Conservation (phyloP, 2,113 vertebrate species). For the Zosterops borbonicus region DNA sequence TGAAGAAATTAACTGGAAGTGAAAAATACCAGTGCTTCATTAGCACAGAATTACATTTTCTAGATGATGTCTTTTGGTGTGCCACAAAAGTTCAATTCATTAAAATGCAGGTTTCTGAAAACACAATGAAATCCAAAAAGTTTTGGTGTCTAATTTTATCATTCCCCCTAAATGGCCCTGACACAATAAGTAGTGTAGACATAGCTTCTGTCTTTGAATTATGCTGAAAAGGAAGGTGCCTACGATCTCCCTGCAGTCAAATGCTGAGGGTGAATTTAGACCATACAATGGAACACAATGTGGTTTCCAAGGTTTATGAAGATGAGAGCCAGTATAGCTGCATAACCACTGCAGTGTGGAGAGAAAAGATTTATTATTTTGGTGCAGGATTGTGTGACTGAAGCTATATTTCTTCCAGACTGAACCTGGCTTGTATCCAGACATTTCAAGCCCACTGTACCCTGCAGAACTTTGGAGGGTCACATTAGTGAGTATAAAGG, state of each 20-base stretch:
- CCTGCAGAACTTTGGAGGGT: not conserved
- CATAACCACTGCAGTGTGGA: not conserved
- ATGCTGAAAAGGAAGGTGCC: not conserved
- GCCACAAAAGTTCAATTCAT: not conserved
- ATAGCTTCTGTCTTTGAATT: not conserved
- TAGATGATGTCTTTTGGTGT: not conserved
- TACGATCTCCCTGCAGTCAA: not conserved
- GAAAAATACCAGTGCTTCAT: not conserved
- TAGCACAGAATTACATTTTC: not conserved
- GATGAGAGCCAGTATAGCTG: not conserved
- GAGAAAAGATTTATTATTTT: conserved; percentile 6
- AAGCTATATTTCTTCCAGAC: not conserved
- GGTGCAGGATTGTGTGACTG: not conserved
- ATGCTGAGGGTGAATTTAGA: not conserved
- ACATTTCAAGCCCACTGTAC: not conserved
- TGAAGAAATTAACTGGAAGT: not conserved
- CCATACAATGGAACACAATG: not conserved
- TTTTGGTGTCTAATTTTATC: not conserved
- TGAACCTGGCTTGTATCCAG: not conserved
- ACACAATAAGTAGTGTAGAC: not conserved
- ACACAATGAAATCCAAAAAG: not conserved
- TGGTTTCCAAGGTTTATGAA: not conserved
- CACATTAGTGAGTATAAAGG: not conserved
- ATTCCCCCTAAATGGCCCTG: not conserved
- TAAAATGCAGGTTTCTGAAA: not conserved